These are phyloP conservation scores for Knipowitschia caucasica DNA, from an alignment of 2,797 vertebrate genomes.

Conservation along the genomic window DNA sequence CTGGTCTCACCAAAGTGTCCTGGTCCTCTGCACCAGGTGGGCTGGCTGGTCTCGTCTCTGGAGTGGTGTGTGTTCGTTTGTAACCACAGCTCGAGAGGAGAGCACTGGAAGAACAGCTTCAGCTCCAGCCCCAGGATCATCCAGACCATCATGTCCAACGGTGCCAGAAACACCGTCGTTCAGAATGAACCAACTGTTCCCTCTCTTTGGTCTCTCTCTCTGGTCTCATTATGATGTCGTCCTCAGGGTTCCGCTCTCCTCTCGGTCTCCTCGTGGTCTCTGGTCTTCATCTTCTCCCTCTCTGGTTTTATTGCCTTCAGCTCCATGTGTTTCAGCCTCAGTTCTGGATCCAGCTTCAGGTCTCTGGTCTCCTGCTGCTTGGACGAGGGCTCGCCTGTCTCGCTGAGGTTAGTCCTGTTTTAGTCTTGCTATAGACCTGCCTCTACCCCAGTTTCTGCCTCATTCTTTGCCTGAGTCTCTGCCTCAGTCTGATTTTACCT, in stretches of 20 bases:
- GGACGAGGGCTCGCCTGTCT: constrained; percentile 61
- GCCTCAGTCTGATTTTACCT: neutral
- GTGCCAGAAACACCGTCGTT: constrained; percentile 31
- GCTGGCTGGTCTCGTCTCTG: constrained; percentile 67
- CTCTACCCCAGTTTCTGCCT: neutral
- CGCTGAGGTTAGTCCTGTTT: constrained; percentile 52
- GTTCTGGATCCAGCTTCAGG: constrained; percentile 42
- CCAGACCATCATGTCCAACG: constrained; percentile 65
- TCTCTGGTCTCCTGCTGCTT: constrained; percentile 45
- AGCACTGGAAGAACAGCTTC: constrained; percentile 69
- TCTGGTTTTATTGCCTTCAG: constrained; percentile 63
- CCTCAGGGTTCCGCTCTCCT: constrained; percentile 59
- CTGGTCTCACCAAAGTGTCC: neutral
- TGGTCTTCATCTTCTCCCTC: constrained; percentile 63
- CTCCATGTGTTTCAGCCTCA: constrained; percentile 32
- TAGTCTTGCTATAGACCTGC: neutral
- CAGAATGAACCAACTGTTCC: too few relatives aligned
- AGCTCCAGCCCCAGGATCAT: constrained; percentile 52
- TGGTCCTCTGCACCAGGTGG: constrained; percentile 47
- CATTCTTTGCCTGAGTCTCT: neutral
- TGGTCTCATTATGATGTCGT: too few relatives aligned
- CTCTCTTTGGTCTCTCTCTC: neutral
- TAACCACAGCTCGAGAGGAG: constrained; percentile 65
- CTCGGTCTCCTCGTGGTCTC: constrained; percentile 61
- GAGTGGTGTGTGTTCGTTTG: constrained; percentile 79